Evolutionary conservation across 2,797 vertebrate genomes (phyloP), one percentile per base, ranked within the genome.

Genomic region (Natrix natrix): DNA sequence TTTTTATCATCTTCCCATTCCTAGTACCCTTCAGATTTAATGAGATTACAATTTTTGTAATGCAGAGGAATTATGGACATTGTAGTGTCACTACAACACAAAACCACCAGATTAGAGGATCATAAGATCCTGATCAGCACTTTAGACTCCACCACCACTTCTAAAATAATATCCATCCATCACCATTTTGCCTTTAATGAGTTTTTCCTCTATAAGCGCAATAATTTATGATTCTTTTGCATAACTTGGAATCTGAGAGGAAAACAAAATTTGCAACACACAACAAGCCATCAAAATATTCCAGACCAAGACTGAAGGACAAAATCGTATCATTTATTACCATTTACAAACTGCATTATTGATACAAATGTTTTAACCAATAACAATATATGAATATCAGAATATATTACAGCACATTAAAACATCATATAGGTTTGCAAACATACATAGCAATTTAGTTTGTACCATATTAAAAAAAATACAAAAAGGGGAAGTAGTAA

Each of bases 321-420:
- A 88, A 89, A 93, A 94, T 94, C 55, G 96, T 96, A 97, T 97
- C 95, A 95, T 97, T 98, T 97, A 97, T 98, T 97, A 93, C 96
- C 93, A 94, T 95, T 92, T 96, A 97, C 97, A 97, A 96, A 98
- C 96, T 95, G 95, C 93, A 7, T 59, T 89, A 93, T 96, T 86
- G 93, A 95, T 97, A 97, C 96, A 97, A 96, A 97, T 22, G 95
- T 95, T 94, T 87, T 93, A 94, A 92, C 94, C 93, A 24, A 93
- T 83, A 92, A 92, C 93, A 28, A 94, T 37, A 93, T 94, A 89
- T 94, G 96, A 95, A 93, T 89, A 94, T 92, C 94, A 52, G 93
- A 90, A 93, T 95, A 96, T 97, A 54, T 96, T 96, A 96, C 94
- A 95, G 93, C 94, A 96, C 97, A 97, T 96, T 92, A 94, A 94